phyloP scores from a whole-genome alignment of 2,113 vertebrate genomes.

The Brachypteracias leptosomus region DNA sequence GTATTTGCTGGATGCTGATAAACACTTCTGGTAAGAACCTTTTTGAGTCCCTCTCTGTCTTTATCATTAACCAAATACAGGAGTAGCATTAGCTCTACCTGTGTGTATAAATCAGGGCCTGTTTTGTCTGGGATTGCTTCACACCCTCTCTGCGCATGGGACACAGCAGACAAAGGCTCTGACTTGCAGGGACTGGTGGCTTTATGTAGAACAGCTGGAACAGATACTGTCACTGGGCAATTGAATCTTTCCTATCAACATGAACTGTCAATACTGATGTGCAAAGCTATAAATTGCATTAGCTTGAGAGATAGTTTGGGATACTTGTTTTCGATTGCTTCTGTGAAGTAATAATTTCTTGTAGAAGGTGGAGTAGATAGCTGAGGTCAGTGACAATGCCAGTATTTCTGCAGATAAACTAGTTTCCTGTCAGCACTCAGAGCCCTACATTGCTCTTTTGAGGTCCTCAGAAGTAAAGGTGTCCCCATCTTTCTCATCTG shows the following conservation, averaged over 20 bases:
- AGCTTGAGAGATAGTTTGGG: not conserved
- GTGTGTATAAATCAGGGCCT: not conserved
- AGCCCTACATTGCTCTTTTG: not conserved
- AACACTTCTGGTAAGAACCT: constrained; percentile 85
- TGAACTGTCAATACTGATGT: not conserved
- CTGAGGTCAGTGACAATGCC: not conserved
- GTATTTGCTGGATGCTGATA: constrained; percentile 90
- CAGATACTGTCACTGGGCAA: not conserved
- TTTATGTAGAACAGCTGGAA: constrained; percentile 2
- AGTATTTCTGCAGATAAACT: not conserved
- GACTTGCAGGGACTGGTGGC: constrained; percentile 18
- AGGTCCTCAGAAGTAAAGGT: not conserved
- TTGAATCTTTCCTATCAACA: not conserved
- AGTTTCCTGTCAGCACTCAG: not conserved
- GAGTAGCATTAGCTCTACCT: not conserved
- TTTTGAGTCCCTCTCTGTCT: not conserved
- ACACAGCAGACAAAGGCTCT: not conserved
- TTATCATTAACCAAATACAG: not conserved
- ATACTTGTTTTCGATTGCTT: not conserved
- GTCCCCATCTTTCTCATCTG: not conserved
- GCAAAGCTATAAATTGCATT: not conserved
- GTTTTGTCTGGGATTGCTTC: not conserved
- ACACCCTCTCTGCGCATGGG: not conserved
- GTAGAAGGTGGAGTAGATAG: not conserved
- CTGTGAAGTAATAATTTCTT: not conserved